A percentile compares a stretch with the other conserved stretches of the same genome.
phyloP scores from a whole-genome alignment of 2,888 invertebrate genomes.

The Galerucella pusilla region DNA sequence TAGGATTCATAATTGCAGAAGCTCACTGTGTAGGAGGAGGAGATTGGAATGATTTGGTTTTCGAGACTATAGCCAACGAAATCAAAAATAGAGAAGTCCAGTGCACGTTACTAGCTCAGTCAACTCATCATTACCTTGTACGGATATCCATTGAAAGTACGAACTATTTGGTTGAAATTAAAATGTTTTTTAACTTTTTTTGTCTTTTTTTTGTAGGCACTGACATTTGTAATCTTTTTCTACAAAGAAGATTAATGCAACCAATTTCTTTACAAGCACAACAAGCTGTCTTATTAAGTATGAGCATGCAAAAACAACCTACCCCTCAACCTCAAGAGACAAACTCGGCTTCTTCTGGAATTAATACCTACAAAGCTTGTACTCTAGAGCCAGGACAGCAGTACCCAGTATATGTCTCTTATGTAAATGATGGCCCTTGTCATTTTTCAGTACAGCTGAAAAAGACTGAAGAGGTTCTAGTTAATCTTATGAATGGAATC shows the following conservation, averaged over 20 bases:
- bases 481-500: conserved; percentile 78
- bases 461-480: conserved; percentile 70
- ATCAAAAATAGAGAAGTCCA: conserved; percentile 64
- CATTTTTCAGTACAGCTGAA: conserved; percentile 81
- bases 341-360: conserved; percentile 13
- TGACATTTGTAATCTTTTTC: conserved; percentile 67
- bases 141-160: conserved; percentile 64
- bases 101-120: conserved; percentile 58
- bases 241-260: conserved; percentile 66
- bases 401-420: conserved; percentile 79
- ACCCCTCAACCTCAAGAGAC: conserved; percentile 3
- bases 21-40: conserved; percentile 64
- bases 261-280: conserved; percentile 66
- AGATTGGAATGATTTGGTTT: conserved; percentile 66
- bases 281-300: conserved; percentile 60
- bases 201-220: conserved; percentile 53
- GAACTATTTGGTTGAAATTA: not conserved
- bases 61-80: conserved; percentile 63
- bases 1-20: conserved; percentile 71
- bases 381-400: conserved; percentile 68
- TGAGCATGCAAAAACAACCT: conserved; percentile 62
- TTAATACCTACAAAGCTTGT: conserved; percentile 68
- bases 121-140: conserved; percentile 64
- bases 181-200: not conserved
- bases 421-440: conserved; percentile 83